Percentiles rank a stretch among this genome's conserved stretches.
Conservation (phyloP, 2,113 vertebrate species). For the Aspiorhynchus laticeps region DNA sequence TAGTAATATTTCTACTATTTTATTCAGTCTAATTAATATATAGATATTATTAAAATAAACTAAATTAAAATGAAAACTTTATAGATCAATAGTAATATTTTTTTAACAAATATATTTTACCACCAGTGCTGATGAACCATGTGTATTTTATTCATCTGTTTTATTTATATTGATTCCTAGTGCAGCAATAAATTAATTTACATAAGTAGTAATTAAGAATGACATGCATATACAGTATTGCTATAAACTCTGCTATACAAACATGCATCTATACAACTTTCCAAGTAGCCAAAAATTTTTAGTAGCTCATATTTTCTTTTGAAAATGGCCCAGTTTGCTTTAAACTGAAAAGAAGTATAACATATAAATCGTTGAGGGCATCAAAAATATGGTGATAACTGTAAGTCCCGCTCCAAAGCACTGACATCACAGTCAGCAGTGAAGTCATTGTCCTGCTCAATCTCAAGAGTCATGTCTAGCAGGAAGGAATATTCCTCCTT, state of each 20-base stretch:
- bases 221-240: background rate
- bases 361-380: background rate
- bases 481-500: background rate
- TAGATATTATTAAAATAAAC: too few species aligned
- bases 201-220: background rate
- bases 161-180: background rate
- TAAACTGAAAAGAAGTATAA: background rate
- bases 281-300: background rate
- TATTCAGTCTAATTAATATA: too few species aligned
- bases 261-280: background rate
- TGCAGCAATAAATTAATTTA: background rate
- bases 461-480: constrained; percentile 39
- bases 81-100: too few species aligned
- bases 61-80: too few species aligned
- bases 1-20: too few species aligned
- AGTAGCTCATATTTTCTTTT: background rate
- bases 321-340: background rate
- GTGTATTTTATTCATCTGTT: background rate
- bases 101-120: too few species aligned
- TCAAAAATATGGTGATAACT: background rate
- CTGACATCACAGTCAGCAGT: constrained; percentile 1
- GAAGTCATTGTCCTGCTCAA: constrained; percentile 43
- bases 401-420: background rate
- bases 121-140: too few species aligned
- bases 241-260: background rate